Conservation (phyloP, 2,888 invertebrate species). For the Himalopsyche tibetana region DNA sequence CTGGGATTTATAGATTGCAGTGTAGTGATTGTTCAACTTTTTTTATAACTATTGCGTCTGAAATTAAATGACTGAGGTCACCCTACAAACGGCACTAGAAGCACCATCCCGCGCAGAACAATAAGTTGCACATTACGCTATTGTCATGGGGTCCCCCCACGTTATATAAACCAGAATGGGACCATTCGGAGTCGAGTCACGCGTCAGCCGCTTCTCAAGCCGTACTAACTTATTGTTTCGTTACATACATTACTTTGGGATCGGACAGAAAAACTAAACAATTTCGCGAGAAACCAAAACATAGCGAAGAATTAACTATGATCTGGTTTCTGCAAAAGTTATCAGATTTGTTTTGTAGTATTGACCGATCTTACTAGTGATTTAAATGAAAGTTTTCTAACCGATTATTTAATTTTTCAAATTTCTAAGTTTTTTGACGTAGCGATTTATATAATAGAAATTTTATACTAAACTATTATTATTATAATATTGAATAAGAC, state of each 20-base stretch:
- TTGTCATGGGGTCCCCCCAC: slow-evolving; percentile 61
- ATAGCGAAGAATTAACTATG: no score
- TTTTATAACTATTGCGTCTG: not conserved
- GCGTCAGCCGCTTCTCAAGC: slow-evolving; percentile 50
- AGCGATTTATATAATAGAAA: no score
- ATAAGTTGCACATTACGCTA: slow-evolving; percentile 60
- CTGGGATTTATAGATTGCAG: no score
- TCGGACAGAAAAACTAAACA: slow-evolving; percentile 46
- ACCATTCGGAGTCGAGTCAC: slow-evolving; percentile 62
- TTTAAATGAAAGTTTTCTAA: no score
- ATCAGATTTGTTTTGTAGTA: no score
- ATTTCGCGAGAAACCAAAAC: not conserved
- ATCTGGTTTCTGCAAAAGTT: no score
- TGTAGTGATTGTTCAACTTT: no score
- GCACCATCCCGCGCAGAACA: slow-evolving; percentile 46
- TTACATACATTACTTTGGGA: slow-evolving; percentile 63
- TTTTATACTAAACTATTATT: no score
- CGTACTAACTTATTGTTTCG: slow-evolving; percentile 65
- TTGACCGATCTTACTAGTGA: no score
- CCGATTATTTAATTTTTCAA: no score
- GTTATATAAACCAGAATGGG: slow-evolving; percentile 59
- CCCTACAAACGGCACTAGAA: slow-evolving; percentile 18
- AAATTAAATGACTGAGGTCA: not conserved
- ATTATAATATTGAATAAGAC: no score
- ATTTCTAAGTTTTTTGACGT: no score